Conservation (phyloP, 2,797 vertebrate genomes). For the Pelodytes ibericus region DNA sequence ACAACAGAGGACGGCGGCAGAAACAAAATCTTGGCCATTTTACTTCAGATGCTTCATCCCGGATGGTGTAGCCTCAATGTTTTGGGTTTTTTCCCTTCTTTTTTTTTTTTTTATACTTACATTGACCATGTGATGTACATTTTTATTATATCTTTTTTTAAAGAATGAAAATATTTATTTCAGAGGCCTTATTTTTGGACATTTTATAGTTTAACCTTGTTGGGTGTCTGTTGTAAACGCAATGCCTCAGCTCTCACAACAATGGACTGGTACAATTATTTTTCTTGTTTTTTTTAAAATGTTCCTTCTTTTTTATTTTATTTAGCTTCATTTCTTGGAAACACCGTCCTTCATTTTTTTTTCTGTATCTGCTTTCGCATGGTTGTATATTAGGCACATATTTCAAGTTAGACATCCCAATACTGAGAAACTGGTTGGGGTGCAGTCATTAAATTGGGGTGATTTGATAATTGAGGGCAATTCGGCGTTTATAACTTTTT, state of each 20-base stretch:
- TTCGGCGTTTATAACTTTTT: slow-evolving; percentile 24
- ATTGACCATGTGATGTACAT: slow-evolving; percentile 84
- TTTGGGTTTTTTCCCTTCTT: slow-evolving; percentile 55
- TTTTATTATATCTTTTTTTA: slow-evolving; percentile 85
- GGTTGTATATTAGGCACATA: slow-evolving; percentile 75
- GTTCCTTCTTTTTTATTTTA: slow-evolving; percentile 4
- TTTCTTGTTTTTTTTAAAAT: slow-evolving; percentile 59
- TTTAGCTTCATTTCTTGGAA: slow-evolving; percentile 42
- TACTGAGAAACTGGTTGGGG: slow-evolving; percentile 69
- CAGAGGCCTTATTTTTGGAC: slow-evolving; percentile 92
- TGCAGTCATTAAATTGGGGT: slow-evolving; percentile 43
- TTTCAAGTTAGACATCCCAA: slow-evolving; percentile 83
- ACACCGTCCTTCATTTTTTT: slow-evolving; percentile 74
- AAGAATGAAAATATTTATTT: slow-evolving; percentile 89
- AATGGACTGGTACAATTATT: slow-evolving; percentile 75
- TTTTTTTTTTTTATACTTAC: slow-evolving; percentile 75
- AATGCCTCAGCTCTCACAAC: slow-evolving; percentile 73
- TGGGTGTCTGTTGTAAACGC: slow-evolving; percentile 72
- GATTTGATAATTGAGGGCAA: slow-evolving; percentile 23
- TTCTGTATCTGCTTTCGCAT: slow-evolving; percentile 76
- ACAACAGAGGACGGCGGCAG: slow-evolving; percentile 91
- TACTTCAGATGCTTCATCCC: slow-evolving; percentile 90
- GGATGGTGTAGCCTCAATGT: slow-evolving; percentile 86
- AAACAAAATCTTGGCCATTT: slow-evolving; percentile 97
- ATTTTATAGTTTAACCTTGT: slow-evolving; percentile 79